Percentiles rank a stretch among this genome's conserved stretches.
Conservation (phyloP, 2,888 invertebrate genomes). For the Creontiades dilutus region DNA sequence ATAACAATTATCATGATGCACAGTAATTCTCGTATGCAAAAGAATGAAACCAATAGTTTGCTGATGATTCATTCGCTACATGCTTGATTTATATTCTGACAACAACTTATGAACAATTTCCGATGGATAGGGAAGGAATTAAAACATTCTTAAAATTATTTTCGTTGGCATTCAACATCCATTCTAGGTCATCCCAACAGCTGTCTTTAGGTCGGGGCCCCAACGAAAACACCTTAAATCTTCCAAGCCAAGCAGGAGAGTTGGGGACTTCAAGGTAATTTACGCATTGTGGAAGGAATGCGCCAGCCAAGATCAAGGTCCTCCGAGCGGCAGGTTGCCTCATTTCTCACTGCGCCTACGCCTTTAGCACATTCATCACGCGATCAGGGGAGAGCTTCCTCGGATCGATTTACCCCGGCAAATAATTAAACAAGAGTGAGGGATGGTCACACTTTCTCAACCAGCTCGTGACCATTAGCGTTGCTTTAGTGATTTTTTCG, state of each 20-base stretch:
- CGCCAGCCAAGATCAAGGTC: slow-evolving; percentile 43
- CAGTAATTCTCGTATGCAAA: too few relatives aligned
- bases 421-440: slow-evolving; percentile 55
- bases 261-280: slow-evolving; percentile 46
- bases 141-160: too few relatives aligned
- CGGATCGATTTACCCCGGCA: slow-evolving; percentile 53
- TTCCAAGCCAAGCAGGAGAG: not conserved
- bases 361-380: slow-evolving; percentile 52
- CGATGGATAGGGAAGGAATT: too few relatives aligned
- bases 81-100: too few relatives aligned
- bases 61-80: too few relatives aligned
- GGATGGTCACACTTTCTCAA: slow-evolving; percentile 35
- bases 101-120: too few relatives aligned
- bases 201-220: not conserved
- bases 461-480: slow-evolving; percentile 26
- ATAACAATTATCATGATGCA: too few relatives aligned
- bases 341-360: slow-evolving; percentile 53
- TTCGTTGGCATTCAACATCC: too few relatives aligned
- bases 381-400: slow-evolving; percentile 53
- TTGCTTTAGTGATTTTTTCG: slow-evolving; percentile 3
- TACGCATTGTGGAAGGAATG: slow-evolving; percentile 59
- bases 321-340: slow-evolving; percentile 26
- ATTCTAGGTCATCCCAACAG: too few relatives aligned
- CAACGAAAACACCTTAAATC: not conserved
- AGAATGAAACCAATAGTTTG: too few relatives aligned